phyloP scores from a whole-genome alignment of 64 coral and sea anemone species.

The Montipora foliosa region DNA sequence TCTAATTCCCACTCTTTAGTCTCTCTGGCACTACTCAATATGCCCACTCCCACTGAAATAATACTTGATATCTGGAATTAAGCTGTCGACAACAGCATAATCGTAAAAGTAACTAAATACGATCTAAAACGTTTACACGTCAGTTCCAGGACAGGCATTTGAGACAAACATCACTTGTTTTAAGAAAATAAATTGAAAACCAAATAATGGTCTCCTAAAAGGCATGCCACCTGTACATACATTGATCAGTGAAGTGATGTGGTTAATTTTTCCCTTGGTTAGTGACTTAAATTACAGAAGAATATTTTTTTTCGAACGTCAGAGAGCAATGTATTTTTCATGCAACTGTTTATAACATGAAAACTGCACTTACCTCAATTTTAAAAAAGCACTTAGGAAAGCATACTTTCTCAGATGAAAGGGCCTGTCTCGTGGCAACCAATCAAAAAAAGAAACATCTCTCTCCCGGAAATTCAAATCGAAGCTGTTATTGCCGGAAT shows the following conservation, averaged over 20 bases:
- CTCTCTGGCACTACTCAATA: neutral
- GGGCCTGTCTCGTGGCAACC: neutral
- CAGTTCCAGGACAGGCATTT: slow-evolving; percentile 8
- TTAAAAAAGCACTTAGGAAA: neutral
- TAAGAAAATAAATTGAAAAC: neutral
- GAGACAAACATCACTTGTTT: slow-evolving; percentile 8
- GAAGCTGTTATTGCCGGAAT: neutral
- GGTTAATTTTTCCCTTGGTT: neutral
- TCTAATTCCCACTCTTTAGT: neutral
- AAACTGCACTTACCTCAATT: neutral
- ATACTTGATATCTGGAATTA: neutral
- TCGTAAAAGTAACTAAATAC: neutral
- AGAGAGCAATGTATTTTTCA: neutral
- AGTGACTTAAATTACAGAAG: too few relatives aligned
- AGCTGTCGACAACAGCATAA: neutral
- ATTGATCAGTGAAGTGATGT: neutral
- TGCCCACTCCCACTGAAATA: neutral
- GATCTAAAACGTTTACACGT: neutral
- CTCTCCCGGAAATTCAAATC: neutral
- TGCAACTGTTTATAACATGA: neutral
- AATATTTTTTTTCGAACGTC: too few relatives aligned
- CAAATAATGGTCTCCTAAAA: neutral
- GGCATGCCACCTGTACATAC: neutral
- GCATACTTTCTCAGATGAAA: too few relatives aligned
- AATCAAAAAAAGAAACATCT: too few relatives aligned